Evolutionary conservation across 2,888 invertebrate species (phyloP), one percentile per base, ranked within the genome.

Genomic region (Dichetophora obliterata): DNA sequence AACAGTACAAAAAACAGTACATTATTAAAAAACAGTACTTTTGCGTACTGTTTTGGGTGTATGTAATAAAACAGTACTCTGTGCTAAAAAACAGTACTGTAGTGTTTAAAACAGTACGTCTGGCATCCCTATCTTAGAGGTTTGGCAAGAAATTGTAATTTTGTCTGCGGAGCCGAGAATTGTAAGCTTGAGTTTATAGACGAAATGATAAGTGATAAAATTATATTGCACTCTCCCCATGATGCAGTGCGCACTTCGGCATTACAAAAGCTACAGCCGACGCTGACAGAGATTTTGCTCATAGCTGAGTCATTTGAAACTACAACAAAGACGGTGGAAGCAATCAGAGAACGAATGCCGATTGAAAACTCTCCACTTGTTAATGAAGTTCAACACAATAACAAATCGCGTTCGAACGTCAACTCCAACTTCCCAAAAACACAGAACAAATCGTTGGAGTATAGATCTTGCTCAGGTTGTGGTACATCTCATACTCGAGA

Each of bases 131-230:
- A n/a, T n/a, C n/a, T n/a, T 22, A 73, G 80, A n/a, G 81, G 82
- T 9, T 66, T 80, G 22, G 81, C 80, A 14, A 59, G 77, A 65
- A 72, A 70, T 9, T 80, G 80, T 34, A 70, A 78, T 5, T 82
- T 80, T 59, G 68, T 78, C 0, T 81, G 80, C 31, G 65, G 48
- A 24, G 76, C 70, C 16, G 75, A 68, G 43, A 73, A 68, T 57
- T 81, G 79, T 54, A 43, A 69, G 3, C 3, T 31, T 31, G 31
- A 75, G 43, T 80, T 70, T 65, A 76, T 78, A n/a, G 81, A 57
- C 79, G 27, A 79, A 79, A 75, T 81, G 77, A 81, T 81, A 24
- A 76, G 80, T 4, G 75, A 80, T 48, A 72, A 77, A 16, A 79
- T 80, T 9, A 79, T 80, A 5, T 57, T 75, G 3, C 66, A 80